Evolutionary conservation across 2,113 vertebrate genomes (phyloP).

Genomic region (Phyllostomus hastatus): DNA sequence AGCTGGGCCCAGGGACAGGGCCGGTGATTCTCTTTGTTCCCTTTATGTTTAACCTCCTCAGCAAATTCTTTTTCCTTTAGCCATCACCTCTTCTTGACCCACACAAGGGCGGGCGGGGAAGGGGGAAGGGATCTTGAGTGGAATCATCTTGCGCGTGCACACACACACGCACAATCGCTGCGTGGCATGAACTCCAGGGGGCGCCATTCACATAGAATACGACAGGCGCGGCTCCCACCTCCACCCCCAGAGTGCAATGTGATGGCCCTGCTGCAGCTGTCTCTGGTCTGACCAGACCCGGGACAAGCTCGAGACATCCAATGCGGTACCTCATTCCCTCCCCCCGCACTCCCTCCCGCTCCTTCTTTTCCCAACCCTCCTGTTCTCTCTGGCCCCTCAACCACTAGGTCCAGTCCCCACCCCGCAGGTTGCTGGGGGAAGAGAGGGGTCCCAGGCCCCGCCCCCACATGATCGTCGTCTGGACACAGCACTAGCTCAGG

Average conservation of each 20-base stretch:
- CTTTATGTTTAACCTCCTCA: neutral
- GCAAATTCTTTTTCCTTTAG: neutral
- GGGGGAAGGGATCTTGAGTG: neutral
- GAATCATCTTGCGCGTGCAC: neutral
- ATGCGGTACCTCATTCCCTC: neutral
- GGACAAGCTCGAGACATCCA: neutral
- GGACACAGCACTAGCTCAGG: fast-evolving
- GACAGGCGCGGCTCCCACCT: neutral
- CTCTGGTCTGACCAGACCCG: neutral
- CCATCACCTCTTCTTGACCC: neutral
- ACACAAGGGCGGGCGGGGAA: neutral
- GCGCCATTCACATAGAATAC: conserved; percentile 45
- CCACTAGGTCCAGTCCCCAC: neutral
- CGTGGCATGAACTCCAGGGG: conserved; percentile 54
- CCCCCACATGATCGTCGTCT: neutral
- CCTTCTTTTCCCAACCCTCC: neutral
- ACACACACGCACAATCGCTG: neutral
- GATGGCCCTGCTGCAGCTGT: neutral
- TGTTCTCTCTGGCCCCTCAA: neutral
- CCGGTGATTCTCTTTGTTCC: neutral
- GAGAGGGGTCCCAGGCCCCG: neutral
- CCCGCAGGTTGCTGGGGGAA: neutral
- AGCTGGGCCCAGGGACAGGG: neutral
- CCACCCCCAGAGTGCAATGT: neutral
- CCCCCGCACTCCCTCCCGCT: too few relatives aligned